phyloP scores from a whole-genome alignment of 2,113 vertebrate species.

The Zosterops japonicus region DNA sequence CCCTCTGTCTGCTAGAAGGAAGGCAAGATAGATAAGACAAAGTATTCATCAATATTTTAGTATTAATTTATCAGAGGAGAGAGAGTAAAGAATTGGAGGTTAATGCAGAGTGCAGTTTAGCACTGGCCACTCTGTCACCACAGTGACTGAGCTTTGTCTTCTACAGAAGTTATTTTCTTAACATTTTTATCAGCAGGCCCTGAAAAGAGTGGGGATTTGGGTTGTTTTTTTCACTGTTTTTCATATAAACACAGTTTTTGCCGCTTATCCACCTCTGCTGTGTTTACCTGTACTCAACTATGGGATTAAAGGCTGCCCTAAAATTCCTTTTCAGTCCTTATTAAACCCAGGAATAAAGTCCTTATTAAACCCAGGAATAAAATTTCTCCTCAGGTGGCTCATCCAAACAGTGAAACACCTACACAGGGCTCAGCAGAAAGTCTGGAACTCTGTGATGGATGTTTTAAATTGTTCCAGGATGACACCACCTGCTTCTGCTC shows the following conservation, averaged over 20 bases:
- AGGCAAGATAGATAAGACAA: neutral
- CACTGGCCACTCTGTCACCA: neutral
- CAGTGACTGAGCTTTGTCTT: constrained; percentile 28
- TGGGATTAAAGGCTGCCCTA: neutral
- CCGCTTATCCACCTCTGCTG: neutral
- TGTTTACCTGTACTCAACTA: too few species aligned
- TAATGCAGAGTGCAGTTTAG: neutral
- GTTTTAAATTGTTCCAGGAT: neutral
- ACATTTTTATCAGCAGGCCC: neutral
- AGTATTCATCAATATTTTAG: constrained; percentile 37
- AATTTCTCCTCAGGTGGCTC: neutral
- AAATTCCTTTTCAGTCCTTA: neutral
- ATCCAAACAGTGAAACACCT: neutral
- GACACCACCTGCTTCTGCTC: neutral
- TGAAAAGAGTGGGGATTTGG: neutral
- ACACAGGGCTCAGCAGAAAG: neutral
- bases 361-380: fast-evolving
- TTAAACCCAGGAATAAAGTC: too few species aligned
- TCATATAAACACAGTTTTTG: neutral
- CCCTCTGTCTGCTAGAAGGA: constrained; percentile 1
- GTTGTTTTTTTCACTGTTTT: neutral
- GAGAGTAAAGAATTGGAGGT: neutral
- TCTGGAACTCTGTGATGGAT: neutral
- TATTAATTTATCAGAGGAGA: neutral
- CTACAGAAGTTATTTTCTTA: neutral